Evolutionary conservation across 2,113 vertebrate genomes (phyloP).

Genomic region (Oceanodroma tethys): DNA sequence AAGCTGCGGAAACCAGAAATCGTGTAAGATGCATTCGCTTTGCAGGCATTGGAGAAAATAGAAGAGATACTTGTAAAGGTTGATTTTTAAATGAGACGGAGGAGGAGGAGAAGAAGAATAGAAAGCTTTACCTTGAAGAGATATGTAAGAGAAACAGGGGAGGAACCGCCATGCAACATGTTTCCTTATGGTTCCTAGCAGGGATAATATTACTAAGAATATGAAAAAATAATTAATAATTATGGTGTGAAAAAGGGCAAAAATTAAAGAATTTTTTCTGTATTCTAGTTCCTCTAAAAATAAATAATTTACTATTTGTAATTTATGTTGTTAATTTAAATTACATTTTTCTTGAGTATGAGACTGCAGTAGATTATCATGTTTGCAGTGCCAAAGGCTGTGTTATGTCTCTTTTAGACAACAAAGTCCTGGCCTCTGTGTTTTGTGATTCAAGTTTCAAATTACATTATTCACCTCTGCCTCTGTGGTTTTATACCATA

Average conservation of each 20-base stretch:
- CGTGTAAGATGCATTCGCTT: rapidly evolving
- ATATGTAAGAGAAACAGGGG: not conserved
- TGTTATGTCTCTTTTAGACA: not conserved
- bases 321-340: not conserved
- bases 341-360: not conserved
- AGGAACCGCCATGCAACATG: rapidly evolving
- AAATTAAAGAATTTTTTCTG: not conserved
- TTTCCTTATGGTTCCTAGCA: not conserved
- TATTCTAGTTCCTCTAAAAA: not conserved
- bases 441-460: not conserved
- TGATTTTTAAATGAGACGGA: not conserved
- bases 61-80: not conserved
- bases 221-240: not conserved
- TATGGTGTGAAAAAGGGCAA: not conserved
- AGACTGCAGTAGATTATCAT: rapidly evolving
- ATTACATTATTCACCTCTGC: not conserved
- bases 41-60: not conserved
- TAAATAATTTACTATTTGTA: not conserved
- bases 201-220: not conserved
- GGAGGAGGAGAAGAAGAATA: not conserved
- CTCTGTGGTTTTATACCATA: not conserved
- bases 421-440: not conserved
- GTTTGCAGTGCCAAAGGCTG: not conserved
- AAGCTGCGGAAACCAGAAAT: rapidly evolving
- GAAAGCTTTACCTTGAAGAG: not conserved